Conservation (phyloP, 2,888 invertebrate species). For the Cataglyphis livida region DNA sequence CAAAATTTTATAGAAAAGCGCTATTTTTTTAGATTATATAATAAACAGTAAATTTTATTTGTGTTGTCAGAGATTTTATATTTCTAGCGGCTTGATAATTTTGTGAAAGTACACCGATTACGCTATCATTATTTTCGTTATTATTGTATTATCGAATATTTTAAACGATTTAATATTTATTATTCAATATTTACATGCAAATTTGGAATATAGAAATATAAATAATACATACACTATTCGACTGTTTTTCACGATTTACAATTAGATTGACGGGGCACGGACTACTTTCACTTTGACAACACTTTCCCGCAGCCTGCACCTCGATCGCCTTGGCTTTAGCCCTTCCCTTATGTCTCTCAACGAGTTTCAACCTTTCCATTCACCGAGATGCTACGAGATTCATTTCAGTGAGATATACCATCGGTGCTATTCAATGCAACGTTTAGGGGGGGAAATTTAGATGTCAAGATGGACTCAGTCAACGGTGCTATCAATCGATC, state of each 20-base stretch:
- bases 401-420: conserved; percentile 27
- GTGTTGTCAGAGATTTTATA: background rate
- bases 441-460: conserved; percentile 24
- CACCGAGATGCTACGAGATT: conserved; percentile 11
- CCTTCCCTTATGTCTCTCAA: conserved; percentile 57
- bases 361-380: conserved; percentile 43
- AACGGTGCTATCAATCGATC: conserved; percentile 28
- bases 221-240: conserved; percentile 63
- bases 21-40: conserved; percentile 4
- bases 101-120: background rate
- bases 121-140: background rate
- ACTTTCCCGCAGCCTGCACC: conserved; percentile 75
- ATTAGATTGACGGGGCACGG: conserved; percentile 73
- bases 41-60: background rate
- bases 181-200: conserved; percentile 66
- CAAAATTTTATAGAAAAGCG: background rate
- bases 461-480: conserved; percentile 16
- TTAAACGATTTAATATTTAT: background rate
- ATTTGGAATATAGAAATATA: conserved; percentile 63
- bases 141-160: background rate
- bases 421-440: conserved; percentile 48
- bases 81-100: background rate
- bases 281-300: conserved; percentile 78
- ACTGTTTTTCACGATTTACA: conserved; percentile 64
- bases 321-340: conserved; percentile 70